A percentile compares a stretch with the other conserved stretches of the same genome.
phyloP scores from a whole-genome alignment of 1,140 invertebrate species.

The Mya arenaria region DNA sequence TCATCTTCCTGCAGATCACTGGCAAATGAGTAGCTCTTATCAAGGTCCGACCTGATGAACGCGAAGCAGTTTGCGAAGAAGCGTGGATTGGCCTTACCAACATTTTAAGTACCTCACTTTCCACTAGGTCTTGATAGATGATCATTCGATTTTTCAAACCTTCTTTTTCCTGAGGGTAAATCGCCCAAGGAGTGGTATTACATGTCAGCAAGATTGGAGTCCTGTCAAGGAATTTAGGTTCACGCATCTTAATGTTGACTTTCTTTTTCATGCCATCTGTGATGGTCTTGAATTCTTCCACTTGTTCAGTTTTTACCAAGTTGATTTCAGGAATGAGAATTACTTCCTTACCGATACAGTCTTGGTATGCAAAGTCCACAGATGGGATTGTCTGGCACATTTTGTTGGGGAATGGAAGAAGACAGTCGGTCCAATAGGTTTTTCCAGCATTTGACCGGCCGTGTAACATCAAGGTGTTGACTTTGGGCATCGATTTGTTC shows the following conservation, averaged over 20 bases:
- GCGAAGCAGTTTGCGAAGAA: no score
- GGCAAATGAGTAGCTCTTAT: no score
- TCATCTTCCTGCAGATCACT: no score
- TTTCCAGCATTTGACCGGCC: neutral
- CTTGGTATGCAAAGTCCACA: neutral
- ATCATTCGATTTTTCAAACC: no score
- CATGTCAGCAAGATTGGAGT: conserved; percentile 5
- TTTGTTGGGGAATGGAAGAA: neutral
- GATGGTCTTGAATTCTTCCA: neutral
- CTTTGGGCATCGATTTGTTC: no score
- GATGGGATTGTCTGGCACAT: neutral
- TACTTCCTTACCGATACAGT: neutral
- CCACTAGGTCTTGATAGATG: no score
- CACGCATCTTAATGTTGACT: neutral
- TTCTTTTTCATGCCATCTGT: neutral
- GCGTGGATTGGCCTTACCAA: no score
- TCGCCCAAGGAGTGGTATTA: neutral
- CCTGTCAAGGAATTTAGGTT: neutral
- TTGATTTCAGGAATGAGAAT: neutral
- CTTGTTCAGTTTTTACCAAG: neutral
- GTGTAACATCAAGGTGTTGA: neutral
- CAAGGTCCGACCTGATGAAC: no score
- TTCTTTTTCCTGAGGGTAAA: no score
- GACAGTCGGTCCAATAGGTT: neutral
- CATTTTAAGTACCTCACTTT: no score